Evolutionary conservation across 2,888 invertebrate species (phyloP).

Genomic region (Eupithecia pulchellata): DNA sequence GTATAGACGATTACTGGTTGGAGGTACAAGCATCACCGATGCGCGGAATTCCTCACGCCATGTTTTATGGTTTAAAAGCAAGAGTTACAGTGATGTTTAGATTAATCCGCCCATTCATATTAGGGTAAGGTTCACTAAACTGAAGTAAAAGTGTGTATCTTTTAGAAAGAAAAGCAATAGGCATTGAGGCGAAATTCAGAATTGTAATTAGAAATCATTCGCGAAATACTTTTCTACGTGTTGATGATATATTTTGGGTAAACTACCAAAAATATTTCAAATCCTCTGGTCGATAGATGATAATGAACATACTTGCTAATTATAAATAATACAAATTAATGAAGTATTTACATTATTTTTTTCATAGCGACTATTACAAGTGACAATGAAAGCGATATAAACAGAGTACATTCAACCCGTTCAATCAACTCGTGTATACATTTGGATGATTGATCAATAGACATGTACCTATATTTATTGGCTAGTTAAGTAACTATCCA

Average conservation of each 20-base stretch:
- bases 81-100: constrained; percentile 27
- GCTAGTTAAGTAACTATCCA: background rate
- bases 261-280: background rate
- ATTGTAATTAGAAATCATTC: background rate
- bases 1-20: constrained; percentile 37
- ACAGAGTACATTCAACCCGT: background rate
- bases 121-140: constrained; percentile 8
- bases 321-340: background rate
- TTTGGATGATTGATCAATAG: constrained; percentile 1
- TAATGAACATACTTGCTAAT: background rate
- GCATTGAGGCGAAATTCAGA: background rate
- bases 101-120: constrained; percentile 6
- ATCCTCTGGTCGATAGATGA: background rate
- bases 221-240: background rate
- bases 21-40: constrained; percentile 36
- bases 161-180: background rate
- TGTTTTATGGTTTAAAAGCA: constrained; percentile 30
- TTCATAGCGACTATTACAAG: background rate
- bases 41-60: constrained; percentile 29
- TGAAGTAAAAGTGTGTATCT: background rate
- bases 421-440: background rate
- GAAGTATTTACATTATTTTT: background rate
- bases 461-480: background rate
- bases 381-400: background rate
- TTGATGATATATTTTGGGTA: too few species aligned